These are phyloP conservation scores for Oenanthe melanoleuca DNA, from an alignment of 2,113 vertebrate species.

Conservation along the genomic window DNA sequence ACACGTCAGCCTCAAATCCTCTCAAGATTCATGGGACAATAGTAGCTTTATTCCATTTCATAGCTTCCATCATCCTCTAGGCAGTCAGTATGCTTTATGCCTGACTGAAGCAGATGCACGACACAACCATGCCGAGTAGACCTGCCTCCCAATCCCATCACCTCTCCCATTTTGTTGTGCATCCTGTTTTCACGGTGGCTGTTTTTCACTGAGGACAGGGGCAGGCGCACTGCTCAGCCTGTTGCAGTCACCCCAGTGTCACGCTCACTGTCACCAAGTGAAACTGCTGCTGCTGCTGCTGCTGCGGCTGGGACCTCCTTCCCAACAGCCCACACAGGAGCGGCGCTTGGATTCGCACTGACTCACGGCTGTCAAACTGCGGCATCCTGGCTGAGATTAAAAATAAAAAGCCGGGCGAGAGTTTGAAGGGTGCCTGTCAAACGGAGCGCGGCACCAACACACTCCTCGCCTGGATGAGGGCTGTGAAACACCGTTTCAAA, in stretches of 20 bases:
- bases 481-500: neutral
- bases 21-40: neutral
- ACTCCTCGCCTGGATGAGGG: neutral
- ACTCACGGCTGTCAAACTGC: conserved; percentile 13
- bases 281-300: neutral
- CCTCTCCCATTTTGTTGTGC: neutral
- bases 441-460: neutral
- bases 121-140: neutral
- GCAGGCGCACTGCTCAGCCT: neutral
- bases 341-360: neutral
- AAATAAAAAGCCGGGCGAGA: neutral
- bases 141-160: neutral
- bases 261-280: neutral
- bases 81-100: neutral
- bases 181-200: neutral
- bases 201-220: neutral
- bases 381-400: neutral
- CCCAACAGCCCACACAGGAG: neutral
- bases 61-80: neutral
- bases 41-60: neutral
- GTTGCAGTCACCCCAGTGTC: neutral
- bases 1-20: neutral
- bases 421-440: neutral
- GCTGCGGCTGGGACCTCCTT: neutral
- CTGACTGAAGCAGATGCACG: neutral